These are phyloP conservation scores for Asobara japonica DNA, from an alignment of 1,140 invertebrate genomes.

Conservation along the genomic window DNA sequence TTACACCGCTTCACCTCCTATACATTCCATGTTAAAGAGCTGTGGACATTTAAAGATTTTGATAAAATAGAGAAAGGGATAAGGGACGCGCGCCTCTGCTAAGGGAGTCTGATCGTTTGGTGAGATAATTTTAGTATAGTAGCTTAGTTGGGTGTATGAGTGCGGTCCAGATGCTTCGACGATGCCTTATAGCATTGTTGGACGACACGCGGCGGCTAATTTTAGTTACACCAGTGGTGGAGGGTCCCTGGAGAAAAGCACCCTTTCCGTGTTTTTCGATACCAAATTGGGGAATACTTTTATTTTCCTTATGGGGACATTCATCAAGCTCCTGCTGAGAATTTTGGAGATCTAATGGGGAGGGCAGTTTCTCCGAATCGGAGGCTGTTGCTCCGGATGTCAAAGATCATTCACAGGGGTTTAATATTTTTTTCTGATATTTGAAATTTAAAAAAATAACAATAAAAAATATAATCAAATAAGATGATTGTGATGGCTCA, in stretches of 20 bases:
- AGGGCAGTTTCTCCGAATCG: not conserved
- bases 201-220: slow-evolving; percentile 42
- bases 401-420: not conserved
- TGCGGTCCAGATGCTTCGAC: slow-evolving; percentile 47
- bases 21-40: too few species aligned
- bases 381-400: not conserved
- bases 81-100: not conserved
- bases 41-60: not conserved
- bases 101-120: slow-evolving; percentile 37
- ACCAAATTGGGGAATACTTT: slow-evolving; percentile 4
- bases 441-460: slow-evolving; percentile 5
- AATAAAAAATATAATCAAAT: too few species aligned
- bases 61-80: slow-evolving; percentile 13
- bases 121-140: slow-evolving; percentile 45
- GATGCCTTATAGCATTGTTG: slow-evolving; percentile 46
- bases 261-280: slow-evolving; percentile 37
- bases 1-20: too few species aligned
- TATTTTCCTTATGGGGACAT: not conserved
- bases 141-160: slow-evolving; percentile 17
- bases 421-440: not conserved
- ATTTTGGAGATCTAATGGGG: not conserved
- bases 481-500: too few species aligned
- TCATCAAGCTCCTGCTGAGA: not conserved
- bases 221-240: slow-evolving; percentile 39
- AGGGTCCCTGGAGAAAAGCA: slow-evolving; percentile 28